Percentiles rank a stretch among this genome's conserved stretches.
Evolutionary conservation across 2,113 vertebrate species (phyloP).

Genomic region (Sorex fumeus): DNA sequence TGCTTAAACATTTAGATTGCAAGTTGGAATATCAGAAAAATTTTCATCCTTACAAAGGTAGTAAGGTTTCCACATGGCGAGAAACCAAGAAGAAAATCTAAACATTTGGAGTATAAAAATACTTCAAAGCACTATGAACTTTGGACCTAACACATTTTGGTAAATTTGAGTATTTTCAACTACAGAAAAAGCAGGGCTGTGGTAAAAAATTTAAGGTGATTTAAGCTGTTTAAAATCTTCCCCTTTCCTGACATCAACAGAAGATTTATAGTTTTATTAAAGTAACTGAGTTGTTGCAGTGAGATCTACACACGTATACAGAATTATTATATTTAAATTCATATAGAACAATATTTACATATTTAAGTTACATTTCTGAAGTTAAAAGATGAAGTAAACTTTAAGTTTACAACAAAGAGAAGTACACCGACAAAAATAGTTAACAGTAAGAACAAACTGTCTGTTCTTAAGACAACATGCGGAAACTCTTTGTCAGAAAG

Average conservation of each 20-base stretch:
- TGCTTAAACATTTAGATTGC: constrained; percentile 58
- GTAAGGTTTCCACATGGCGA: constrained; percentile 35
- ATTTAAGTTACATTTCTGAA: constrained; percentile 85
- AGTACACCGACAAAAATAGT: constrained; percentile 79
- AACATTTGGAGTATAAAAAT: constrained; percentile 62
- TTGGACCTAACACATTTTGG: constrained; percentile 35
- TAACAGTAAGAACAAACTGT: constrained; percentile 76
- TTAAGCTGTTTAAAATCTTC: constrained; percentile 59
- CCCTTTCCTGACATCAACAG: constrained; percentile 58
- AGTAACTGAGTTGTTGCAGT: constrained; percentile 78
- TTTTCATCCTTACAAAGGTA: neutral
- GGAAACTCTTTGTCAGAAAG: constrained; percentile 63
- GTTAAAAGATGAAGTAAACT: constrained; percentile 82
- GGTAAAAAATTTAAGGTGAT: neutral
- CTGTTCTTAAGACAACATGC: constrained; percentile 47
- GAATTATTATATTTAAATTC: constrained; percentile 83
- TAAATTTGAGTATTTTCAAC: constrained; percentile 41
- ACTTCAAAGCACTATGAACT: constrained; percentile 61
- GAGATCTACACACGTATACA: constrained; percentile 81
- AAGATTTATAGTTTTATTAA: constrained; percentile 87
- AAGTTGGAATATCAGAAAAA: constrained; percentile 62
- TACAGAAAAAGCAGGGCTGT: constrained; percentile 27
- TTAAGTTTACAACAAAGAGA: constrained; percentile 79
- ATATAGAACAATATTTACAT: constrained; percentile 91
- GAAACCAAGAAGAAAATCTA: constrained; percentile 58